These are phyloP conservation scores for Lytechinus pictus DNA, from an alignment of 35 echinoderm and acorn worm genomes.

Conservation along the genomic window DNA sequence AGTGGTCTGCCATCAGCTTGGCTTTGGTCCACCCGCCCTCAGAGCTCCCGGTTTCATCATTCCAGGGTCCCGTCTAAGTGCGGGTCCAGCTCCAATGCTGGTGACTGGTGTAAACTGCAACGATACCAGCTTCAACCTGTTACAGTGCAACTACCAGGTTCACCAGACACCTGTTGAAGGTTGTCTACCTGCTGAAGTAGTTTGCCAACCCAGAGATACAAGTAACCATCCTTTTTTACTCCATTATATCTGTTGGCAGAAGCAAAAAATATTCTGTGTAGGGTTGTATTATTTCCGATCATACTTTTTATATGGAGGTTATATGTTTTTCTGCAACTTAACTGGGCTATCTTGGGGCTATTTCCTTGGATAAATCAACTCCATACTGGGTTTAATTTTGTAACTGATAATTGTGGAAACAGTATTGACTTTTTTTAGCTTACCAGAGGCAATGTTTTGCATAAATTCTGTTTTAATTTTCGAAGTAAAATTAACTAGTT, in stretches of 20 bases:
- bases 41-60: background rate
- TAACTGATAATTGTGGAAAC: too few species aligned
- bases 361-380: too few species aligned
- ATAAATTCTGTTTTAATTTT: too few species aligned
- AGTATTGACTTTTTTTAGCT: too few species aligned
- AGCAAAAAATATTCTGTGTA: too few species aligned
- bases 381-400: too few species aligned
- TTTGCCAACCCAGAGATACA: conserved; percentile 29
- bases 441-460: too few species aligned
- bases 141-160: background rate
- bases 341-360: too few species aligned
- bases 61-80: background rate
- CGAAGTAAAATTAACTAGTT: too few species aligned
- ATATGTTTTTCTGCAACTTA: too few species aligned
- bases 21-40: conserved; percentile 31
- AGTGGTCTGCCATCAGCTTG: conserved; percentile 62
- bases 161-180: background rate
- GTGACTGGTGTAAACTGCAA: background rate
- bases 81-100: conserved; percentile 15
- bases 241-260: background rate
- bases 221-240: background rate
- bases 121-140: background rate
- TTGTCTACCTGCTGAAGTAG: background rate
- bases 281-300: too few species aligned
- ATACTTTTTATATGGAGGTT: too few species aligned